Conservation (phyloP, 1,140 invertebrate species). For the Archegozetes longisetosus region DNA sequence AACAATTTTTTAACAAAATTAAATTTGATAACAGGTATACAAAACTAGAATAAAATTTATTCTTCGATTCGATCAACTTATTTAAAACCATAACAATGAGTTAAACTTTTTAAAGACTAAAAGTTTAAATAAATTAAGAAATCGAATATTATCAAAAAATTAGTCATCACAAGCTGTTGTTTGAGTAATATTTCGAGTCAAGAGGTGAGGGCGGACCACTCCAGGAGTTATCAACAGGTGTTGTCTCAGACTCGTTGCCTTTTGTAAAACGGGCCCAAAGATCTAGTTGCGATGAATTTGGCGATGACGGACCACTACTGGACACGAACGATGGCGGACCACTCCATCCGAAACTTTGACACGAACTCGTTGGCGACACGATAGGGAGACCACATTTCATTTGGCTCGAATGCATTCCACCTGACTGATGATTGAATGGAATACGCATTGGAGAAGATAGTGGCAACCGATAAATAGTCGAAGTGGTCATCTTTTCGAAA, state of each 20-base stretch:
- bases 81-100: too few relatives aligned
- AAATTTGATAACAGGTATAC: too few relatives aligned
- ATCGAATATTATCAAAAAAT: neutral
- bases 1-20: too few relatives aligned
- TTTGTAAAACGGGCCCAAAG: constrained; percentile 9
- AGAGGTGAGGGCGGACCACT: constrained; percentile 20
- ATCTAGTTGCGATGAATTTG: constrained; percentile 26
- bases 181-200: constrained; percentile 16
- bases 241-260: constrained; percentile 17
- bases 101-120: too few relatives aligned
- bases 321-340: constrained; percentile 41
- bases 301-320: constrained; percentile 48
- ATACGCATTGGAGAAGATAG: neutral
- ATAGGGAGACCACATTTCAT: neutral
- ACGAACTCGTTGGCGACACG: constrained; percentile 1
- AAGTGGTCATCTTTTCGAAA: constrained; percentile 55
- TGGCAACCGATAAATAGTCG: neutral
- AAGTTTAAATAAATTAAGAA: neutral
- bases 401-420: neutral
- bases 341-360: constrained; percentile 30
- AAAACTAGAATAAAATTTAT: too few relatives aligned
- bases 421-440: neutral
- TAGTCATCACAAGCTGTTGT: constrained; percentile 18
- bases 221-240: constrained; percentile 15
- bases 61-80: too few relatives aligned